Percentiles rank a stretch among this genome's conserved stretches.
phyloP scores from a whole-genome alignment of 1,140 invertebrate genomes.

The Elymnias hypermnestra region DNA sequence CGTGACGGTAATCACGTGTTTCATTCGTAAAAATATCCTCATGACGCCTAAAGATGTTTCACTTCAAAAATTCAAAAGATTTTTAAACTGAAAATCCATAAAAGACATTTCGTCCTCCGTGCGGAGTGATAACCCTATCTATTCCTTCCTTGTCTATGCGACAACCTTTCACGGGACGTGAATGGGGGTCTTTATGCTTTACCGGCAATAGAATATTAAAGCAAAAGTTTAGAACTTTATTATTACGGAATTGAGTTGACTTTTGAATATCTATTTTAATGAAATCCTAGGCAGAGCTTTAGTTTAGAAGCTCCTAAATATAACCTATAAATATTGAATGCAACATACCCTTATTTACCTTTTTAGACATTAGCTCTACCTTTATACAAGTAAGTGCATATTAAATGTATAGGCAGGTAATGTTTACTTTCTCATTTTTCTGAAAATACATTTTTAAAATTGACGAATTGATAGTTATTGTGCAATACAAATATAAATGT shows the following conservation, averaged over 20 bases:
- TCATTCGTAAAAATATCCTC: too few species aligned
- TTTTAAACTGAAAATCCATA: too few species aligned
- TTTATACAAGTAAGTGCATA: background rate
- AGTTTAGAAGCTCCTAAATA: slow-evolving; percentile 41
- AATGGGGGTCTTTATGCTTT: slow-evolving; percentile 47
- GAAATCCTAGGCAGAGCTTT: slow-evolving; percentile 23
- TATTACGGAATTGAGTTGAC: slow-evolving; percentile 7
- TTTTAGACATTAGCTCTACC: slow-evolving; percentile 9
- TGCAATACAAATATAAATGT: too few species aligned
- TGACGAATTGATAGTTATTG: too few species aligned
- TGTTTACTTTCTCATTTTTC: too few species aligned
- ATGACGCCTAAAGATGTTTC: too few species aligned
- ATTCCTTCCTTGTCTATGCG: slow-evolving; percentile 39
- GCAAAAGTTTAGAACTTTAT: slow-evolving; percentile 13
- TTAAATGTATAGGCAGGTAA: too few species aligned
- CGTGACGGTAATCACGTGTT: too few species aligned
- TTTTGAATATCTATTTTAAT: slow-evolving; percentile 2
- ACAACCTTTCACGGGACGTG: slow-evolving; percentile 47
- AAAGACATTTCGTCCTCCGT: background rate
- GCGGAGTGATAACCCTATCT: slow-evolving; percentile 7
- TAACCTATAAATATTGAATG: slow-evolving; percentile 49
- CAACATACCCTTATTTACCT: slow-evolving; percentile 29
- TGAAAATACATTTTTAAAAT: too few species aligned
- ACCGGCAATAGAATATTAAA: slow-evolving; percentile 27
- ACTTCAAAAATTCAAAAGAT: too few species aligned